A percentile compares a stretch with the other conserved stretches of the same genome.
These are phyloP conservation scores for Tragelaphus strepsiceros DNA, from an alignment of 2,113 vertebrate species.

Conservation along the genomic window DNA sequence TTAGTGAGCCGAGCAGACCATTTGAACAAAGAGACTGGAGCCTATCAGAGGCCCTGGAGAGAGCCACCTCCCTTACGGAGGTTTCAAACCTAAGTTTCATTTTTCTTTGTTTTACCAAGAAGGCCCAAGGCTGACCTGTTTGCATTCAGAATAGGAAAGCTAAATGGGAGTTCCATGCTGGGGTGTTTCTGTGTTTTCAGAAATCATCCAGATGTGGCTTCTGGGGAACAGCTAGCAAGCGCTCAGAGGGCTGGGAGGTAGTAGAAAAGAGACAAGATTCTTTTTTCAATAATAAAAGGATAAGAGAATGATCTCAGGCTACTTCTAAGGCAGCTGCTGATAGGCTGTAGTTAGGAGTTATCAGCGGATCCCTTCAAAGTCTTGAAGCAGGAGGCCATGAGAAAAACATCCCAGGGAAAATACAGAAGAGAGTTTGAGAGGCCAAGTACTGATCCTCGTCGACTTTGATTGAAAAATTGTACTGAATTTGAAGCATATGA, in stretches of 20 bases:
- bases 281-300: not conserved
- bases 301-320: not conserved
- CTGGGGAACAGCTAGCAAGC: not conserved
- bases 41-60: not conserved
- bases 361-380: conserved; percentile 45
- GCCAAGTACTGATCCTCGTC: conserved; percentile 37
- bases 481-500: conserved; percentile 60
- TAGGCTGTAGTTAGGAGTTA: conserved; percentile 1
- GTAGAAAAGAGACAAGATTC: not conserved
- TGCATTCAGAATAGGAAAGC: not conserved
- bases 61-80: not conserved
- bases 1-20: not conserved
- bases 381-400: conserved; percentile 42
- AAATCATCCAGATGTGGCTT: not conserved
- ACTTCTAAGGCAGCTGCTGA: conserved; percentile 38
- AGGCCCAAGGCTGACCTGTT: not conserved
- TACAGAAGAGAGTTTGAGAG: conserved; percentile 40
- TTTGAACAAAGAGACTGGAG: not conserved
- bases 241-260: not conserved
- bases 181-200: not conserved
- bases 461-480: conserved; percentile 61
- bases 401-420: conserved; percentile 43
- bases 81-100: not conserved
- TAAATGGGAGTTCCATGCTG: not conserved
- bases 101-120: not conserved